Evolutionary conservation across 2,888 invertebrate genomes (phyloP), one percentile per base, ranked within the genome.

Genomic region (Rhabditoides inermis): DNA sequence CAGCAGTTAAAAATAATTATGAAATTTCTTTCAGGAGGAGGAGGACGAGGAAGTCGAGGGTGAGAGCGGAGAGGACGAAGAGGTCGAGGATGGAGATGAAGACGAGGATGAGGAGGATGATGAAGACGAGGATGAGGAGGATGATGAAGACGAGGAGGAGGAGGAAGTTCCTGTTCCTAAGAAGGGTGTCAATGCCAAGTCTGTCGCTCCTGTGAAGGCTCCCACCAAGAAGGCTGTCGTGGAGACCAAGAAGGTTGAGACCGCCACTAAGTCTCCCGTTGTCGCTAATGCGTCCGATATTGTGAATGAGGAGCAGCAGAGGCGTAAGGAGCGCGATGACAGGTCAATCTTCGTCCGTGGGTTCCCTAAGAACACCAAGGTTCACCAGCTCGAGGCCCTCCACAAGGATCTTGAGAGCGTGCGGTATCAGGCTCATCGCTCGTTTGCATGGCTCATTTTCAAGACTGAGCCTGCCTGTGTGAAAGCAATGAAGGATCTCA

Each of bases 321-420:
- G 70, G 46, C 58, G 67, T 20, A 51, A 61, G 10, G 65, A 69
- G 3, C 49, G 67, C 23, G 61, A 69, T 45, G 46, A 56, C 27
- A 57, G 61, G 36, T 62, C 68, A 4, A 57, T 70, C 22, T 70
- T 68, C 54, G 39, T 70, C 41, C 68, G 67, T 28, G 59, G 62
- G 3, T 63, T 68, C 48, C 59, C 63, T 22, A 58, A 62, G 44
- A 55, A 58, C 26, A 55, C 49, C 1, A 57, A 56, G 46, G 55
- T 37, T 5, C 15, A 26, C 15, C 54, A 52, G 27, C 40, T 61
- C n/a, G 45, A 53, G 35, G 40, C 28, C 2, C 48, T 61, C 5
- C 50, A 47, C 20, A 32, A 51, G 3, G 55, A 56, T 15, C 50
- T 68, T n/a, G 63, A 61, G 18, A 55, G 58, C 7, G 62, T 69